Conservation (phyloP, 2,113 vertebrate genomes). For the Eleginops maclovinus region DNA sequence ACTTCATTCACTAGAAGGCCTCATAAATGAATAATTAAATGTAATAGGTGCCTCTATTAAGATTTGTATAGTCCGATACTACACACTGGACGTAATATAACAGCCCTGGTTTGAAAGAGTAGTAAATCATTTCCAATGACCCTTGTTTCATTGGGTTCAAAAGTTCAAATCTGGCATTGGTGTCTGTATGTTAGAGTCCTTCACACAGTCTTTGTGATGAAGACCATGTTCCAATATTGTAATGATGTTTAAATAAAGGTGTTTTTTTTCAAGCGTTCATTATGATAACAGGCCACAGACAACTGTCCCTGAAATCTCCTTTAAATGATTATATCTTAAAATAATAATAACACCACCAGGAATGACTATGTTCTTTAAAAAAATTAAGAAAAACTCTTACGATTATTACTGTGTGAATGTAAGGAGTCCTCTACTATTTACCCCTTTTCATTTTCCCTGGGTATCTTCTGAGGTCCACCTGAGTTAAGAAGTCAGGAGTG, state of each 20-base stretch:
- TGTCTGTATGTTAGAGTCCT: background rate
- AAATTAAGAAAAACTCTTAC: background rate
- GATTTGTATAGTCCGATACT: background rate
- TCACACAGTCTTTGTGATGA: no score
- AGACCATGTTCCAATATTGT: background rate
- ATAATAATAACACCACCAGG: background rate
- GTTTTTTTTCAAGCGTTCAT: no score
- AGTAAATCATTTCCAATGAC: background rate
- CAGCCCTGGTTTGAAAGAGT: background rate
- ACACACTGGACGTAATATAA: background rate
- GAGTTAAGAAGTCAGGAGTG: slow-evolving; percentile 57
- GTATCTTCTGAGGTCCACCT: slow-evolving; percentile 64
- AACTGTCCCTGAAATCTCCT: background rate
- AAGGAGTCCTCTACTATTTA: slow-evolving; percentile 5
- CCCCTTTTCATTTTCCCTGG: slow-evolving; percentile 17
- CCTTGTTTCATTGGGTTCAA: slow-evolving; percentile 7
- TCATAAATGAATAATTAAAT: slow-evolving; percentile 9
- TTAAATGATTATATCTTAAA: background rate
- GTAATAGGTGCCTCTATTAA: background rate
- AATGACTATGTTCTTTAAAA: background rate
- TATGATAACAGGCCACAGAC: background rate
- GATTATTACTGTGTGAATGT: background rate
- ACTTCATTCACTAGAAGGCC: background rate
- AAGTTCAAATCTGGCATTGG: slow-evolving; percentile 1
- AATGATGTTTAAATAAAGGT: no score